Conservation (phyloP, 2,797 vertebrate genomes). For the Cynodonichthys magdalenae region DNA sequence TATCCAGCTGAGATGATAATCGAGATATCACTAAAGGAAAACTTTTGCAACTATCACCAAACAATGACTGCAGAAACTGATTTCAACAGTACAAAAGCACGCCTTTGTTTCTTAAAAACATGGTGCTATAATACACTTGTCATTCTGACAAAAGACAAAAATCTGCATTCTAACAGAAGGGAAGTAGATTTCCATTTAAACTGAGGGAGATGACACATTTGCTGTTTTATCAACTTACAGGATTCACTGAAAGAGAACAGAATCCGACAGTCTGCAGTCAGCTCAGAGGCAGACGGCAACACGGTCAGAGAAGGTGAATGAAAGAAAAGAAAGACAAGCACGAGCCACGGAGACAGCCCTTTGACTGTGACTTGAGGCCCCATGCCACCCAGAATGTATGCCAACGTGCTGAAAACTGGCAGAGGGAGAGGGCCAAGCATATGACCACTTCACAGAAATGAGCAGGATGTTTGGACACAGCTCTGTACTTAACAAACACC, state of each 20-base stretch:
- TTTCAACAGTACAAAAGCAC: slow-evolving; percentile 62
- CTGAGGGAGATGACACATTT: slow-evolving; percentile 48
- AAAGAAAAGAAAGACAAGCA: slow-evolving; percentile 29
- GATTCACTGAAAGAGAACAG: slow-evolving; percentile 34
- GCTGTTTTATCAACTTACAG: slow-evolving; percentile 37
- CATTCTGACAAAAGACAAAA: slow-evolving; percentile 70
- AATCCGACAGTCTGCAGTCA: slow-evolving; percentile 35
- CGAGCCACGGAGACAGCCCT: slow-evolving; percentile 45
- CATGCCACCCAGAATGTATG: slow-evolving; percentile 78
- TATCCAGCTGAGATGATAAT: slow-evolving; percentile 66
- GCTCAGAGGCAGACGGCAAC: slow-evolving; percentile 24
- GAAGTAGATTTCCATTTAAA: slow-evolving; percentile 45
- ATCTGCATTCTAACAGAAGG: slow-evolving; percentile 45
- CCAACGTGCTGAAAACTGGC: slow-evolving; percentile 59
- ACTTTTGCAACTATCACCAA: slow-evolving; percentile 49
- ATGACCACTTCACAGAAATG: slow-evolving; percentile 79
- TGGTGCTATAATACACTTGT: slow-evolving; percentile 62
- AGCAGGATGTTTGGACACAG: slow-evolving; percentile 79
- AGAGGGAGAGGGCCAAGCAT: slow-evolving; percentile 60
- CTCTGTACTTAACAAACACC: slow-evolving; percentile 77
- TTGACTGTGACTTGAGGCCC: slow-evolving; percentile 59
- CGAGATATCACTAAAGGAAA: slow-evolving; percentile 52
- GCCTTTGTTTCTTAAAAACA: slow-evolving; percentile 63
- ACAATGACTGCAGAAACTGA: slow-evolving; percentile 60
- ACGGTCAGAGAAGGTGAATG: slow-evolving; percentile 46